Conservation (phyloP, 2,888 invertebrate species). For the Drosophila hamatofila region DNA sequence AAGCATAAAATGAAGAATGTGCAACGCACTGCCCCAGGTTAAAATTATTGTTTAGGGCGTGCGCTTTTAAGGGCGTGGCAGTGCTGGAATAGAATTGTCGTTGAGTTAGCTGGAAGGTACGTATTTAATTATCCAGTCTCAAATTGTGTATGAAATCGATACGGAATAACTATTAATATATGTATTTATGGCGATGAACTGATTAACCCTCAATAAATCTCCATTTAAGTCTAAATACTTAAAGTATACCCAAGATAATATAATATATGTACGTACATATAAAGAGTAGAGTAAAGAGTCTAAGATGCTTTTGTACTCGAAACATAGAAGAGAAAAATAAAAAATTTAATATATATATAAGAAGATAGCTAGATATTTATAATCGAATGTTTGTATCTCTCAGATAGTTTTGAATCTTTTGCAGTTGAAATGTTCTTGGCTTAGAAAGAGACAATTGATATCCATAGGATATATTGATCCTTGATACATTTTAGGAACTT, state of each 20-base stretch:
- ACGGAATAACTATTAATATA: neutral
- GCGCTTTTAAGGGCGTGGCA: slow-evolving; percentile 46
- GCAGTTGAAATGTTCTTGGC: neutral
- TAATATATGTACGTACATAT: too few species aligned
- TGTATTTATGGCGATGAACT: neutral
- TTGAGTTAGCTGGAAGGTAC: slow-evolving; percentile 9
- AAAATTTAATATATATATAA: neutral
- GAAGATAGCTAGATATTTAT: neutral
- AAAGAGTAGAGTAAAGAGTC: too few species aligned
- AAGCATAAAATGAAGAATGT: slow-evolving; percentile 54
- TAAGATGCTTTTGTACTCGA: neutral
- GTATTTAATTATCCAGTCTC: slow-evolving; percentile 14
- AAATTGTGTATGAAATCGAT: neutral
- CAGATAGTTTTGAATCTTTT: neutral
- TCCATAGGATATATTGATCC: neutral
- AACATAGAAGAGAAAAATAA: neutral
- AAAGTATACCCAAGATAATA: too few species aligned
- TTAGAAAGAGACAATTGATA: neutral
- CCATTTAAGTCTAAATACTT: neutral
- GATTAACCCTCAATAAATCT: neutral
- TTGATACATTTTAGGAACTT: too few species aligned
- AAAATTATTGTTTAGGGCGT: slow-evolving; percentile 60
- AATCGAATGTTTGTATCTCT: neutral
- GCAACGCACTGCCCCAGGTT: slow-evolving; percentile 43
- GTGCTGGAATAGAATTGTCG: slow-evolving; percentile 10